Conservation (phyloP, 1,140 invertebrate genomes). For the Scaptomyza graminum region DNA sequence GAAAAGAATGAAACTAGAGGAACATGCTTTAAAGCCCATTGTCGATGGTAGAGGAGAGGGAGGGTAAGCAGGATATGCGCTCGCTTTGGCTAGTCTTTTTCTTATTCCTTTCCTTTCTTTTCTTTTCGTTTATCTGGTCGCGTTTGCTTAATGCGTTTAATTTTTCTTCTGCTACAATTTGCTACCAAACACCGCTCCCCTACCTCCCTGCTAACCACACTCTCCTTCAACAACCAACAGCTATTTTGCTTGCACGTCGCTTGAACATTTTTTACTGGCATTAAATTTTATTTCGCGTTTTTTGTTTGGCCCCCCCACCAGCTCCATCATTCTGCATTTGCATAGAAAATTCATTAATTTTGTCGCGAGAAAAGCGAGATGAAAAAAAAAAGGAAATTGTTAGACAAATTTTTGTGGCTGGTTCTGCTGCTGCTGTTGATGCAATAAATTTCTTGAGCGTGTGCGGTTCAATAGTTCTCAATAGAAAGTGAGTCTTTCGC, state of each 20-base stretch:
- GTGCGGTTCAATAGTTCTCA: slow-evolving; percentile 44
- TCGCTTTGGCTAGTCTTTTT: slow-evolving; percentile 18
- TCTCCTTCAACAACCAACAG: not conserved
- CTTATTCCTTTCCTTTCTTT: slow-evolving; percentile 6
- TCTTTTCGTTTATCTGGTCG: no score
- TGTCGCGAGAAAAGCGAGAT: slow-evolving; percentile 31
- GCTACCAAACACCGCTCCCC: slow-evolving; percentile 22
- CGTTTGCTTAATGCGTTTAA: slow-evolving; percentile 71
- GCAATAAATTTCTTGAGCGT: slow-evolving; percentile 63
- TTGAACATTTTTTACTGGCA: slow-evolving; percentile 68
- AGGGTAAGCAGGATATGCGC: slow-evolving; percentile 23
- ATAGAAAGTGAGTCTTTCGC: slow-evolving; percentile 55
- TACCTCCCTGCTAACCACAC: no score
- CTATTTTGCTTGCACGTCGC: slow-evolving; percentile 58
- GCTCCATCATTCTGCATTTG: slow-evolving; percentile 46
- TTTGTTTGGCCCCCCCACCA: not conserved
- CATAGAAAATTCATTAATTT: slow-evolving; percentile 81
- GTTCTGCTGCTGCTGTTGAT: slow-evolving; percentile 4
- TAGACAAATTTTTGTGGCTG: slow-evolving; percentile 75
- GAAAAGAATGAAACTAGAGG: slow-evolving; percentile 16
- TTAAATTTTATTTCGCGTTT: slow-evolving; percentile 80
- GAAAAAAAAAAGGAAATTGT: slow-evolving; percentile 50
- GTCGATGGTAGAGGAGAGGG: slow-evolving; percentile 1
- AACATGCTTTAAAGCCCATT: slow-evolving; percentile 51
- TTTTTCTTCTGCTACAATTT: slow-evolving; percentile 78